phyloP scores from a whole-genome alignment of 2,888 invertebrate species.

The Bellardia pandia region DNA sequence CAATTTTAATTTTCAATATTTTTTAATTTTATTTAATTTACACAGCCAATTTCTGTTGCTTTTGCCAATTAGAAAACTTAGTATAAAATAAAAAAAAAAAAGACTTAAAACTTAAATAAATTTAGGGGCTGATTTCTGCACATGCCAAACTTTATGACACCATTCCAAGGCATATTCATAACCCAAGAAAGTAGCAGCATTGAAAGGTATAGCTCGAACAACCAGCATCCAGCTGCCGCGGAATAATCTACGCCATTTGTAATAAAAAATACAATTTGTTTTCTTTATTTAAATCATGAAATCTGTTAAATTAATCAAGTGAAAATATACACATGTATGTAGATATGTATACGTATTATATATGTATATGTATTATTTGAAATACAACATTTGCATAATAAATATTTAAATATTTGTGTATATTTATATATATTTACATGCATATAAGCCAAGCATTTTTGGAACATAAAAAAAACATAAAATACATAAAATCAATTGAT shows the following conservation, averaged over 20 bases:
- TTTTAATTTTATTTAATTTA: neutral
- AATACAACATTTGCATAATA: too few relatives aligned
- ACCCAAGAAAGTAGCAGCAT: conserved; percentile 85
- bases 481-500: too few relatives aligned
- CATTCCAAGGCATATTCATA: conserved; percentile 83
- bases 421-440: too few relatives aligned
- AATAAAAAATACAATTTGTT: neutral
- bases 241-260: conserved; percentile 85
- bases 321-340: neutral
- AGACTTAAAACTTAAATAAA: conserved; percentile 44
- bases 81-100: neutral
- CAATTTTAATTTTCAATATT: neutral
- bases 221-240: conserved; percentile 87
- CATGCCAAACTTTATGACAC: conserved; percentile 76
- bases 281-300: neutral
- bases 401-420: too few relatives aligned
- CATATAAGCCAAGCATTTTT: too few relatives aligned
- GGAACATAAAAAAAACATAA: too few relatives aligned
- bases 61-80: conserved; percentile 19
- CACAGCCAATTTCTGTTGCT: conserved; percentile 44
- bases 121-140: conserved; percentile 62
- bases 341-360: neutral
- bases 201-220: conserved; percentile 89
- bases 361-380: neutral
- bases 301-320: neutral